A percentile compares a stretch with the other conserved stretches of the same genome.
Conservation (phyloP, 2,888 invertebrate species). For the Zhengitettix transpicula region DNA sequence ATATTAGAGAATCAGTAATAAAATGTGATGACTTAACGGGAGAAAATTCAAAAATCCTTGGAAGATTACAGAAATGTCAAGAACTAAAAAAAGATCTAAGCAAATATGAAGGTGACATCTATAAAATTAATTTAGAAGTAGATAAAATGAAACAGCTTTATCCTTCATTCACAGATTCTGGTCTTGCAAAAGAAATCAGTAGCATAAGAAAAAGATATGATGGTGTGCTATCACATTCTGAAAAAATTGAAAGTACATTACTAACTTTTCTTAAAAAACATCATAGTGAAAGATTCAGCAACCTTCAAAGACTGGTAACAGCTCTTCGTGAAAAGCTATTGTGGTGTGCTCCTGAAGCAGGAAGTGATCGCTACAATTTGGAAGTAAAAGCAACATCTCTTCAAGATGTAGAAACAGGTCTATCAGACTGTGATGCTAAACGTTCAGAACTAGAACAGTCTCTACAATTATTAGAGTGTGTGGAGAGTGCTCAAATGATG, state of each 20-base stretch:
- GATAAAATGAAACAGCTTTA: conserved; percentile 54
- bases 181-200: conserved; percentile 64
- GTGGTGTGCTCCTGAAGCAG: conserved; percentile 81
- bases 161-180: conserved; percentile 61
- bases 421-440: conserved; percentile 50
- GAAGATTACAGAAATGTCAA: conserved; percentile 59
- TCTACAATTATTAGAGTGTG: conserved; percentile 48
- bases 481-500: conserved; percentile 55
- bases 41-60: conserved; percentile 65
- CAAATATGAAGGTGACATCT: conserved; percentile 47
- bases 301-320: conserved; percentile 61
- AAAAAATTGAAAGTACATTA: conserved; percentile 61
- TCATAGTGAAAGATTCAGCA: conserved; percentile 68
- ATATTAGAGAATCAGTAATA: conserved; percentile 65
- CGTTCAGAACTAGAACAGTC: conserved; percentile 53
- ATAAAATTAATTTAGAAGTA: conserved; percentile 49
- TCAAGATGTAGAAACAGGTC: conserved; percentile 53
- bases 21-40: conserved; percentile 83
- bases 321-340: conserved; percentile 74
- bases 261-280: conserved; percentile 71
- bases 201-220: conserved; percentile 72
- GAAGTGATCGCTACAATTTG: conserved; percentile 79
- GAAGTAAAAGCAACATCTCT: conserved; percentile 77
- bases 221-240: conserved; percentile 56
- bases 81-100: conserved; percentile 53